These are phyloP conservation scores for Cirrhinus mrigala DNA, from an alignment of 2,797 vertebrate genomes.

Conservation along the genomic window DNA sequence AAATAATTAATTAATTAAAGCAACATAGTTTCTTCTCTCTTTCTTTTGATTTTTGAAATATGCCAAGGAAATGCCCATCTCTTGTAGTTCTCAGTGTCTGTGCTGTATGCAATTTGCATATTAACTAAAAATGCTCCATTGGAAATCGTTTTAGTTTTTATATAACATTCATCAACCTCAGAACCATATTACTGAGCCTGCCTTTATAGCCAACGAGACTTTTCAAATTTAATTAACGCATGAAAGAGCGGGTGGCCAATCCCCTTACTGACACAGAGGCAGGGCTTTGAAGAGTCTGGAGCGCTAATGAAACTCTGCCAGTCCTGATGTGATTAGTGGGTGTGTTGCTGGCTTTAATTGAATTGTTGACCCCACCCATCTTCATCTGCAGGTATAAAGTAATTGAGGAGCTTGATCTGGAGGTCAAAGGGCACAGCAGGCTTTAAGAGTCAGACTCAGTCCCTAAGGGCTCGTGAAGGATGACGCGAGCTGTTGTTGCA, in stretches of 20 bases:
- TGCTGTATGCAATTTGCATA: constrained; percentile 1
- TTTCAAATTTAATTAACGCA: constrained; percentile 54
- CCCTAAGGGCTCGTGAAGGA: constrained; percentile 32
- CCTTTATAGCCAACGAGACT: constrained; percentile 36
- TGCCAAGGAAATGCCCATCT: not conserved
- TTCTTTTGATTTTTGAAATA: not conserved
- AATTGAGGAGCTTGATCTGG: constrained; percentile 39
- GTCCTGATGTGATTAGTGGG: constrained; percentile 61
- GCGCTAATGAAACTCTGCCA: constrained; percentile 57
- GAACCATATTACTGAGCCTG: not conserved
- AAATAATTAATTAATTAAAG: not conserved
- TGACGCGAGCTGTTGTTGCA: constrained; percentile 31
- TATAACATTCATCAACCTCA: constrained; percentile 22
- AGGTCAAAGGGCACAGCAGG: constrained; percentile 16
- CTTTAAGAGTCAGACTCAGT: constrained; percentile 17
- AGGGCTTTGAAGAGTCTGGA: constrained; percentile 56
- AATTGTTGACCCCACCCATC: constrained; percentile 50
- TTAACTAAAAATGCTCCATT: constrained; percentile 9
- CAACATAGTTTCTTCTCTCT: not conserved
- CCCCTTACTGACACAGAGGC: constrained; percentile 45
- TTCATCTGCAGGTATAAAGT: constrained; percentile 49
- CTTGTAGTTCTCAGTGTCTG: not conserved
- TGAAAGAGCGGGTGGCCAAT: constrained; percentile 46
- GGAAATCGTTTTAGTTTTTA: constrained; percentile 16
- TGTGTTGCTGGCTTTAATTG: constrained; percentile 58